Percentiles rank a stretch among this genome's conserved stretches.
Evolutionary conservation across 64 coral and sea anemone species (phyloP).

Genomic region (Dendronephthya gigantea): DNA sequence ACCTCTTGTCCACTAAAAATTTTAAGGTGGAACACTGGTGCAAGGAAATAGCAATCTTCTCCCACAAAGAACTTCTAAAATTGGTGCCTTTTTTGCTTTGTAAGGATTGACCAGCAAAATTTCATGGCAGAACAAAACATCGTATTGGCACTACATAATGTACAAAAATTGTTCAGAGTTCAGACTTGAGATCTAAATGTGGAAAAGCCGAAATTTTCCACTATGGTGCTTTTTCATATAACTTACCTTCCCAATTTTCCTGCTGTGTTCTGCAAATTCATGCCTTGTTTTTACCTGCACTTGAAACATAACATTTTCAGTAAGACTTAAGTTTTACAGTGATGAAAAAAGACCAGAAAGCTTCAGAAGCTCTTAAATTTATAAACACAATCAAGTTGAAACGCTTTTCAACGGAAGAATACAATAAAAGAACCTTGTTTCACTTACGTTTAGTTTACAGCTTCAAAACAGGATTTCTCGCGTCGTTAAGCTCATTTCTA

Average conservation of each 20-base stretch:
- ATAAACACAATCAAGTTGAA: background rate
- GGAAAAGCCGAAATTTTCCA: background rate
- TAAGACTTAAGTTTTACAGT: background rate
- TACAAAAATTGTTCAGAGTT: background rate
- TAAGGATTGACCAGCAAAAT: background rate
- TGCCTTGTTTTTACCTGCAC: background rate
- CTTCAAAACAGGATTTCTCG: background rate
- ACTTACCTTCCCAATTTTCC: background rate
- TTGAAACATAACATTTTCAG: background rate
- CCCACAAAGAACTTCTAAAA: background rate
- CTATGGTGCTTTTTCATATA: background rate
- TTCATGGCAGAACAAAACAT: background rate
- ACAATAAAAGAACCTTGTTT: background rate
- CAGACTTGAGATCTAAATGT: background rate
- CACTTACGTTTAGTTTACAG: background rate
- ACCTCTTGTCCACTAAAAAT: background rate
- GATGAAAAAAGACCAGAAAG: background rate
- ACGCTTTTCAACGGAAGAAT: background rate
- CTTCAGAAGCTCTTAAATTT: no score
- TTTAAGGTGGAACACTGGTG: background rate
- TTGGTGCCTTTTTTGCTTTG: background rate
- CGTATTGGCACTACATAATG: background rate
- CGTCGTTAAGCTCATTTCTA: no score
- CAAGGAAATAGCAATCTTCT: background rate
- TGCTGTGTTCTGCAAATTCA: background rate